These are phyloP conservation scores for Cataglyphis hispanica DNA, from an alignment of 1,140 invertebrate genomes.

Conservation along the genomic window DNA sequence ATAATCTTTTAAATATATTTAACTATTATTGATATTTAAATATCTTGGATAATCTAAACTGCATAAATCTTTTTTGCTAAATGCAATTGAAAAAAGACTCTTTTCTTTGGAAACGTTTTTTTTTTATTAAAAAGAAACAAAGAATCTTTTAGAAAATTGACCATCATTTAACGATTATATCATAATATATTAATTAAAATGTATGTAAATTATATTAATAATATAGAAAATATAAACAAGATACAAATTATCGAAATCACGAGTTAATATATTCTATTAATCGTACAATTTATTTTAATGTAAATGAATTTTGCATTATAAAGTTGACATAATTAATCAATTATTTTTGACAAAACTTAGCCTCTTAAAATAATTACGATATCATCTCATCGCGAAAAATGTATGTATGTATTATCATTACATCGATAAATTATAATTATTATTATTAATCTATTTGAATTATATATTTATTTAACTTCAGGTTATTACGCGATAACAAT, in stretches of 20 bases:
- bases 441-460: not conserved
- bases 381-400: not conserved
- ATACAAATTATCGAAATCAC: slow-evolving; percentile 9
- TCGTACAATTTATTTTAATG: not conserved
- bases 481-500: not conserved
- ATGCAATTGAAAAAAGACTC: not conserved
- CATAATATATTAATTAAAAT: too few species aligned
- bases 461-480: not conserved
- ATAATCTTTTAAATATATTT: slow-evolving; percentile 10
- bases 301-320: not conserved
- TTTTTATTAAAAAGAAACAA: not conserved
- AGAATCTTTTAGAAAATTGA: not conserved
- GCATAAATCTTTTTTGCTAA: not conserved
- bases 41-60: not conserved
- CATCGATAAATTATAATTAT: slow-evolving; percentile 18
- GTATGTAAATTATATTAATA: slow-evolving; percentile 1
- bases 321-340: not conserved
- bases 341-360: not conserved
- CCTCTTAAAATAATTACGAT: not conserved
- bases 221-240: not conserved
- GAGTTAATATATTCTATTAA: not conserved
- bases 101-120: not conserved
- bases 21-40: not conserved
- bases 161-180: not conserved
- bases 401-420: not conserved